Percentiles rank a stretch among this genome's conserved stretches.
phyloP scores from a whole-genome alignment of 2,888 invertebrate species.

The Miltochrista miniata region DNA sequence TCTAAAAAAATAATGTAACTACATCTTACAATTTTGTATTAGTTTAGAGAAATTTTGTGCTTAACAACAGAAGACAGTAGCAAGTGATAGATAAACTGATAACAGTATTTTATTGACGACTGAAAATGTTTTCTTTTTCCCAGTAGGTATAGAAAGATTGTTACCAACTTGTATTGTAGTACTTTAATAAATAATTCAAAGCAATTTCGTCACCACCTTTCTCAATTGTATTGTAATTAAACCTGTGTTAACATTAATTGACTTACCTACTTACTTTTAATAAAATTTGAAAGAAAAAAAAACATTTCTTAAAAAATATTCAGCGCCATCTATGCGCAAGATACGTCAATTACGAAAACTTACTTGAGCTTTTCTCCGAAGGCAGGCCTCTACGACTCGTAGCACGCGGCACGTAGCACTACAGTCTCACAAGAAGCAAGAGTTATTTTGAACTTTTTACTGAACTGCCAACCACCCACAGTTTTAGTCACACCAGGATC shows the following conservation, averaged over 20 bases:
- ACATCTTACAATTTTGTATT: no score
- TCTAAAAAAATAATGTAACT: no score
- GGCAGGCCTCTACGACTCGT: slow-evolving; percentile 57
- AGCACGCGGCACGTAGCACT: slow-evolving; percentile 61
- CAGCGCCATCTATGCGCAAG: background rate
- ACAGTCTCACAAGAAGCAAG: slow-evolving; percentile 51
- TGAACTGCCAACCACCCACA: slow-evolving; percentile 42
- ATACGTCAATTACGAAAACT: slow-evolving; percentile 35
- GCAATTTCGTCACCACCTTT: background rate
- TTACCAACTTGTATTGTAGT: no score
- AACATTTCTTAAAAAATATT: background rate
- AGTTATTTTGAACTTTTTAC: background rate
- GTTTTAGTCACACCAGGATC: slow-evolving; percentile 36
- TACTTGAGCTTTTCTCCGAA: slow-evolving; percentile 60
- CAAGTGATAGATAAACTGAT: background rate
- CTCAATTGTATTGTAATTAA: no score
- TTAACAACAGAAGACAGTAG: no score
- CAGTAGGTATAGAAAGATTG: no score
- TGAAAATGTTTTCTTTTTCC: background rate
- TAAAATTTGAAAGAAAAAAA: no score
- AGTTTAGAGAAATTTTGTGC: no score
- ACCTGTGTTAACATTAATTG: no score
- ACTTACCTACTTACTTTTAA: no score
- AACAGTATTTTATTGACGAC: background rate
- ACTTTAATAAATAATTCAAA: no score